These are phyloP conservation scores for Hemichromis elongatus DNA, from an alignment of 2,113 vertebrate genomes.

Conservation along the genomic window DNA sequence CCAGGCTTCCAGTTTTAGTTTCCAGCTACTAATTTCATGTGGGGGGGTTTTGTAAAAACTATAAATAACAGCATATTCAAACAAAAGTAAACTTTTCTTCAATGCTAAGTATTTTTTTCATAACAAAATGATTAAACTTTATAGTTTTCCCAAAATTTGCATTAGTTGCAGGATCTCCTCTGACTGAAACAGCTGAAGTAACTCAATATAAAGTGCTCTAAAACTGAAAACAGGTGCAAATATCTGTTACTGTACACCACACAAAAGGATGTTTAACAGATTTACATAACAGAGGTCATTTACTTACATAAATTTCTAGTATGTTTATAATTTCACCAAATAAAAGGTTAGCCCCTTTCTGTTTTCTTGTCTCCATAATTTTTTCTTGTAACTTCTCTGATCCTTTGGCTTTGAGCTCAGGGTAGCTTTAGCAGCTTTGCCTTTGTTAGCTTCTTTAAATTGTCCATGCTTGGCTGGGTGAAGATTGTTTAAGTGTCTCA, in stretches of 20 bases:
- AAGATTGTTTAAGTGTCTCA: neutral
- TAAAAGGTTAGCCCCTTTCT: neutral
- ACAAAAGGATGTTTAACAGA: neutral
- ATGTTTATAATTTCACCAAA: neutral
- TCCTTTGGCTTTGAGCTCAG: neutral
- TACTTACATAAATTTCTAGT: neutral
- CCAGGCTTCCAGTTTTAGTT: neutral
- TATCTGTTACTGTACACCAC: neutral
- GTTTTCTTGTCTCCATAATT: neutral
- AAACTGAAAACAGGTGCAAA: rapidly evolving
- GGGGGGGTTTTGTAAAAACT: neutral
- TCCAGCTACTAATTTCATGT: neutral
- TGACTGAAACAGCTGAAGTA: neutral
- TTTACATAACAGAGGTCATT: neutral
- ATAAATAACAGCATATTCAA: neutral
- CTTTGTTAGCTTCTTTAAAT: neutral
- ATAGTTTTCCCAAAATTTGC: neutral
- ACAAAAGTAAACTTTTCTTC: neutral
- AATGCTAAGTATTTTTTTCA: neutral
- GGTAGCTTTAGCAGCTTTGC: neutral
- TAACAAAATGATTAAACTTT: neutral
- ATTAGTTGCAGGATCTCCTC: neutral
- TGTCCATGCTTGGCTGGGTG: neutral
- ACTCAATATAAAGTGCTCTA: rapidly evolving
- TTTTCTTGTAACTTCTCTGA: neutral